Percentiles rank a stretch among this genome's conserved stretches.
These are phyloP conservation scores for Spodoptera frugiperda DNA, from an alignment of 1,140 invertebrate genomes.

Conservation along the genomic window DNA sequence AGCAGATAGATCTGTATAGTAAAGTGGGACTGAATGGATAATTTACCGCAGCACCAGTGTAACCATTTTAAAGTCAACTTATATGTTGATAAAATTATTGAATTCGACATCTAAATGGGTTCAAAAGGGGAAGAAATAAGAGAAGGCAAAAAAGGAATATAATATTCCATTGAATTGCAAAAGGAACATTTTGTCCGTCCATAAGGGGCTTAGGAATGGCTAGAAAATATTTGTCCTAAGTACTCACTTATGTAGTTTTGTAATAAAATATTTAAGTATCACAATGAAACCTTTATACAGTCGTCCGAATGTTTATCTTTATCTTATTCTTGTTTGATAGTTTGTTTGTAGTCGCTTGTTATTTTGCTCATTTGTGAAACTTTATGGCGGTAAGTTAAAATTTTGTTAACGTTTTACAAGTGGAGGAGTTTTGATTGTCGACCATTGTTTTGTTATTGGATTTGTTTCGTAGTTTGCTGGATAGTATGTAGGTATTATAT, in stretches of 20 bases:
- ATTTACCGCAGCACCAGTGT: too few species aligned
- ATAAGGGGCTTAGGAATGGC: neutral
- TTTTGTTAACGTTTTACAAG: constrained; percentile 53
- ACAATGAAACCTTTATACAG: constrained; percentile 8
- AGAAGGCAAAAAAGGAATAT: too few species aligned
- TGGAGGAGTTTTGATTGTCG: constrained; percentile 56
- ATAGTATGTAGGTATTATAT: neutral
- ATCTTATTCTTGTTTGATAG: neutral
- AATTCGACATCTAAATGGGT: too few species aligned
- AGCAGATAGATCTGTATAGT: too few species aligned
- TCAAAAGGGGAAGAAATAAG: too few species aligned
- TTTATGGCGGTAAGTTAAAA: constrained; percentile 22
- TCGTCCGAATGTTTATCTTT: neutral
- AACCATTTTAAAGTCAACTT: too few species aligned
- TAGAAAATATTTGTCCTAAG: neutral
- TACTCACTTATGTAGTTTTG: neutral
- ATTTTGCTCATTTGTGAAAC: constrained; percentile 18
- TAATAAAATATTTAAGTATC: neutral
- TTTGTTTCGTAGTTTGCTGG: constrained; percentile 31
- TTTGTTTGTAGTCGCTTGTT: constrained; percentile 8
- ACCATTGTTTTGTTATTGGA: constrained; percentile 52
- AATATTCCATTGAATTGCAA: too few species aligned
- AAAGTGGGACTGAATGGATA: too few species aligned
- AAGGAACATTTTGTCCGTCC: too few species aligned
- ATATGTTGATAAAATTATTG: too few species aligned